Evolutionary conservation across 2,797 vertebrate species (phyloP).

Genomic region (Notolepis coatsorum): DNA sequence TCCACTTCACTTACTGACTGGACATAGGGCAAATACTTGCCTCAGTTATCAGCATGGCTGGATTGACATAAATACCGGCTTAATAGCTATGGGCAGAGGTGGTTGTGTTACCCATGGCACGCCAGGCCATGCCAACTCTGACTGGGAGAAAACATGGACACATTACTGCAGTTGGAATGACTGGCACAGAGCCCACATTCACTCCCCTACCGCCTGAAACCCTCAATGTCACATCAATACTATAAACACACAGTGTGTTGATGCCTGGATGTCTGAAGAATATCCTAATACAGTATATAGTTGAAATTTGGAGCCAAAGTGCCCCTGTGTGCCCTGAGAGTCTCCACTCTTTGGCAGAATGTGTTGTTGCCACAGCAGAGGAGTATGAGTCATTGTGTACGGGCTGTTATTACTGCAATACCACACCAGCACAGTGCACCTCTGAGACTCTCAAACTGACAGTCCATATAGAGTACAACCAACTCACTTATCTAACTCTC

Average conservation of each 20-base stretch:
- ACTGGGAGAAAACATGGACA: constrained; percentile 45
- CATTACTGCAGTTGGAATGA: constrained; percentile 51
- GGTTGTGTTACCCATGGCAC: constrained; percentile 12
- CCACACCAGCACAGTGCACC: constrained; percentile 46
- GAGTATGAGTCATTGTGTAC: constrained; percentile 59
- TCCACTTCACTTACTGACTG: constrained; percentile 43
- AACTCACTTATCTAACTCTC: constrained; percentile 27
- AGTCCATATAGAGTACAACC: constrained; percentile 34
- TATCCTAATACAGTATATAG: constrained; percentile 50
- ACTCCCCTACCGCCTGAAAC: constrained; percentile 46
- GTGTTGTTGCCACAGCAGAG: constrained; percentile 44
- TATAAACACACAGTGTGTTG: constrained; percentile 62
- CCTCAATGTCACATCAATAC: constrained; percentile 66
- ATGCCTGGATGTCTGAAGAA: constrained; percentile 48
- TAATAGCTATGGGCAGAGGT: constrained; percentile 19
- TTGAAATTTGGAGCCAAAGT: constrained; percentile 51
- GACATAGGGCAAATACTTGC: constrained; percentile 40
- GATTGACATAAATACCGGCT: constrained; percentile 40
- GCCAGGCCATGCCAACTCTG: constrained; percentile 49
- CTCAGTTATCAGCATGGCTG: constrained; percentile 51
- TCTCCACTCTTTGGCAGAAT: constrained; percentile 48
- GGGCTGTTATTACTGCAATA: constrained; percentile 32
- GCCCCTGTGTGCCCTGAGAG: constrained; percentile 40
- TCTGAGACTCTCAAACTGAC: constrained; percentile 42
- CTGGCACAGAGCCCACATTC: constrained; percentile 51